These are phyloP conservation scores for Megathymus violae DNA, from an alignment of 1,140 invertebrate species.

Conservation along the genomic window DNA sequence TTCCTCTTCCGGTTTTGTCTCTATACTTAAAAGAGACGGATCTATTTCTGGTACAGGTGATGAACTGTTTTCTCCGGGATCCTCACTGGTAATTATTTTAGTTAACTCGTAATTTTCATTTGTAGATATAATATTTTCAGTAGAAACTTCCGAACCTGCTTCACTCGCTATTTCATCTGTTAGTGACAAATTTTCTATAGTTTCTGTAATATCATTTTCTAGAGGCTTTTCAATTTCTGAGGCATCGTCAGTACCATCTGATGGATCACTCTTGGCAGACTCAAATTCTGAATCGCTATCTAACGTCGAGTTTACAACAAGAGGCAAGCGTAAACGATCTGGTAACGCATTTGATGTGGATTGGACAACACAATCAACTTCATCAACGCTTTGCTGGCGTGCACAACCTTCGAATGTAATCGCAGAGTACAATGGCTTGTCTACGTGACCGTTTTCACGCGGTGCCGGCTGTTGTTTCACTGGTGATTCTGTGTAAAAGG, in stretches of 20 bases:
- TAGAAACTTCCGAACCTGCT: slow-evolving; percentile 45
- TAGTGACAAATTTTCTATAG: slow-evolving; percentile 64
- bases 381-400: slow-evolving; percentile 71
- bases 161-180: slow-evolving; percentile 56
- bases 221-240: slow-evolving; percentile 47
- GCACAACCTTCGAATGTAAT: slow-evolving; percentile 83
- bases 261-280: slow-evolving; percentile 75
- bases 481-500: slow-evolving; percentile 74
- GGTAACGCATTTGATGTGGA: slow-evolving; percentile 39
- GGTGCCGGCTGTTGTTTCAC: slow-evolving; percentile 73
- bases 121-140: slow-evolving; percentile 29
- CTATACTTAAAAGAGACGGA: slow-evolving; percentile 55
- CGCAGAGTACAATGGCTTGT: slow-evolving; percentile 77
- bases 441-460: slow-evolving; percentile 75
- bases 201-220: slow-evolving; percentile 56
- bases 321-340: slow-evolving; percentile 54
- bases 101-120: slow-evolving; percentile 42
- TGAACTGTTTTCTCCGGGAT: slow-evolving; percentile 56
- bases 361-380: slow-evolving; percentile 58
- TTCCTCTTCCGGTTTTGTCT: slow-evolving; percentile 58
- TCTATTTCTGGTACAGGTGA: slow-evolving; percentile 65
- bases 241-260: slow-evolving; percentile 55
- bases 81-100: slow-evolving; percentile 66
- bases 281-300: slow-evolving; percentile 80
- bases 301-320: slow-evolving; percentile 45